Evolutionary conservation across 64 coral and sea anemone genomes (phyloP), one percentile per base, ranked within the genome.

Genomic region (Montipora sp.): DNA sequence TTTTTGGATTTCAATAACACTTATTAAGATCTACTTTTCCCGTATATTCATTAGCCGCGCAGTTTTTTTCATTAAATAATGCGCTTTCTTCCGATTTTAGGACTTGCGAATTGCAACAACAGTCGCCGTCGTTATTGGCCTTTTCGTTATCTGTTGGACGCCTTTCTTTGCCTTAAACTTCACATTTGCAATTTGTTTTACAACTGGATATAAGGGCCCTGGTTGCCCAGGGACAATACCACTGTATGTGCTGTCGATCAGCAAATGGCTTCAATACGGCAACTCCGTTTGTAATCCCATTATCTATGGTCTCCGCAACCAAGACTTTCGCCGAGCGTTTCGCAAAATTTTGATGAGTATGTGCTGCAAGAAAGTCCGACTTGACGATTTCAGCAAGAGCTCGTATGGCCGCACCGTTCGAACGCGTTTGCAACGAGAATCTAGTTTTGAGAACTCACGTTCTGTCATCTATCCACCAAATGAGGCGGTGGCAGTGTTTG

Each of bases 21-120:
- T 36, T 27, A 1, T 27, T 36, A 36, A 36, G 36, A 36, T 36
- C 1, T 36, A 36, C 36, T 36, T 36, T 36, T 36, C 36, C 36
- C 0, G 36, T 36, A 36, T 36, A 36, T 36, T 36, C 36, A 36
- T 36, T 2, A 36, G 36, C 36, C 0, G 36, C 36, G 36, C 36
- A 36, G 1, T 36, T 36, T 36, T 36, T 36, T 36, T 36, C 2
- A 36, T 36, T 36, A 36, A 36, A 36, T 36, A 36, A 36, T 36
- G 36, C 2, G 6, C 2, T 59, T 77, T 57, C n/a, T 76, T 88
- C 59, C 9, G 1, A 2, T 89, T 78, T 58, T 13, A 96, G 95
- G 95, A 96, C 77, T 80, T 96, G 66, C 87, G 95, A 19, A 96
- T 96, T 87, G 95, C 95, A 45, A 93, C 92, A 18, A 96, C 95